Evolutionary conservation across 2,797 vertebrate genomes (phyloP).

Genomic region (Silurus lanzhouensis): DNA sequence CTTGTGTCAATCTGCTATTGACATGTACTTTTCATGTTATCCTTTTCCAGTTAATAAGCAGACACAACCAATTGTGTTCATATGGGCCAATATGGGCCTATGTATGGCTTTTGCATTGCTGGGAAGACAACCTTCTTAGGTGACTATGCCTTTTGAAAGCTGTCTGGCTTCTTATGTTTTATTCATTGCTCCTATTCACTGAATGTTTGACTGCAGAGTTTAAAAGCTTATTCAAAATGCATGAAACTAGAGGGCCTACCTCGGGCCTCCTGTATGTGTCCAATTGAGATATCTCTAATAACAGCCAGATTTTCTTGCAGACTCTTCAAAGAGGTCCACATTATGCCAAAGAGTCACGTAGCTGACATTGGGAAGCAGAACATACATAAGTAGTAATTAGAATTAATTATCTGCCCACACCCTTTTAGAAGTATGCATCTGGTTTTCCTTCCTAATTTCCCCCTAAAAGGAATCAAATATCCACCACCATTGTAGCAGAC

Average conservation of each 20-base stretch:
- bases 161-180: conserved; percentile 39
- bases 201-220: conserved; percentile 23
- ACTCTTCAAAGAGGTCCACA: background rate
- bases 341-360: background rate
- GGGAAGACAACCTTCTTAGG: background rate
- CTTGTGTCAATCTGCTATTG: background rate
- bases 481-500: background rate
- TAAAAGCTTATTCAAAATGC: conserved; percentile 40
- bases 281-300: conserved; percentile 21
- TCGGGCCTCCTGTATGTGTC: conserved; percentile 31
- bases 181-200: conserved; percentile 28
- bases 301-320: background rate
- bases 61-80: background rate
- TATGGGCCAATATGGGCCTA: background rate
- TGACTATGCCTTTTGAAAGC: background rate
- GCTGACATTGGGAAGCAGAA: conserved; percentile 6
- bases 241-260: conserved; percentile 31
- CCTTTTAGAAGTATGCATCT: conserved; percentile 9
- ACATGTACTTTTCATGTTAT: background rate
- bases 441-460: conserved; percentile 3
- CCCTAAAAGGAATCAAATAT: conserved; percentile 15
- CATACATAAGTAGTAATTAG: background rate
- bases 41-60: background rate
- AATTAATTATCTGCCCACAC: conserved; percentile 24
- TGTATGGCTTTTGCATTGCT: background rate